phyloP scores from a whole-genome alignment of 2,888 invertebrate species.

The Vesta saturnalis region DNA sequence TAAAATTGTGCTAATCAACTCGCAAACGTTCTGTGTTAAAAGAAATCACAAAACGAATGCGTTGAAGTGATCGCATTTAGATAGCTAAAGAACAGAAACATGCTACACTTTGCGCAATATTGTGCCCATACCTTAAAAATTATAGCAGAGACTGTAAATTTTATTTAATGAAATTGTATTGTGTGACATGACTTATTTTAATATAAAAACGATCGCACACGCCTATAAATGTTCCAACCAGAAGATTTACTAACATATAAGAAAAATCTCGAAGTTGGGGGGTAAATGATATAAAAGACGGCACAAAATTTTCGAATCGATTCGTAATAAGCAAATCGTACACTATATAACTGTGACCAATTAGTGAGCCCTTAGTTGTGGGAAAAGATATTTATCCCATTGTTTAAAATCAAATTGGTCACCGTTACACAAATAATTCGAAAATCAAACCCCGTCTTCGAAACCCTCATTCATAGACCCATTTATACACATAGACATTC shows the following conservation, averaged over 20 bases:
- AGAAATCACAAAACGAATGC: constrained; percentile 31
- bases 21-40: constrained; percentile 30
- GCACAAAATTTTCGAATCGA: constrained; percentile 31
- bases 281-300: constrained; percentile 45
- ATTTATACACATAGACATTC: constrained; percentile 34
- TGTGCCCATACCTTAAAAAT: constrained; percentile 43
- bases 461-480: constrained; percentile 34
- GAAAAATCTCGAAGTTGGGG: constrained; percentile 41
- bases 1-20: constrained; percentile 34
- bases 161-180: constrained; percentile 45
- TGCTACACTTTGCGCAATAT: constrained; percentile 40
- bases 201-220: constrained; percentile 53
- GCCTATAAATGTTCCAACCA: constrained; percentile 45
- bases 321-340: constrained; percentile 38
- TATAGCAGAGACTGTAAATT: constrained; percentile 43
- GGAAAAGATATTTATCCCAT: constrained; percentile 31
- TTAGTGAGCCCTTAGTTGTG: constrained; percentile 51
- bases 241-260: constrained; percentile 32
- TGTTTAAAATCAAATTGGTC: constrained; percentile 43
- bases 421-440: constrained; percentile 35
- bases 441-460: constrained; percentile 23
- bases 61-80: constrained; percentile 26
- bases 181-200: constrained; percentile 51
- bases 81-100: constrained; percentile 30
- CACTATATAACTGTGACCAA: constrained; percentile 45